A percentile compares a stretch with the other conserved stretches of the same genome.
phyloP scores from a whole-genome alignment of 2,797 vertebrate genomes.

The Lutjanus campechanus region DNA sequence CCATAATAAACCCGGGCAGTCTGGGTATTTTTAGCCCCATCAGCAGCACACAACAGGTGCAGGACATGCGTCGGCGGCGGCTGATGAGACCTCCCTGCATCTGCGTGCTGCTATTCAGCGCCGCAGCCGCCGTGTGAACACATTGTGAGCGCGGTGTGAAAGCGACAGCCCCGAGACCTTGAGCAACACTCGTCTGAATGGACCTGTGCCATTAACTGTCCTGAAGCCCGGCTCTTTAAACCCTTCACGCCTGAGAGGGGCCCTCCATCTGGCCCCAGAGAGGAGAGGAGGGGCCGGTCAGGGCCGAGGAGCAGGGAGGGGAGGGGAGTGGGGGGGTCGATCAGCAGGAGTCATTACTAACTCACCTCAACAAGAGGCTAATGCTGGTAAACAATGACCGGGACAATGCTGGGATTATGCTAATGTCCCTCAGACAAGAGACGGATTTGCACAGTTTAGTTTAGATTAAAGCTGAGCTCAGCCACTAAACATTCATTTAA shows the following conservation, averaged over 20 bases:
- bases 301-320: neutral
- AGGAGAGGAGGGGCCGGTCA: constrained; percentile 33
- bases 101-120: constrained; percentile 69
- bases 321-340: constrained; percentile 28
- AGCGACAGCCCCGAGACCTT: constrained; percentile 77
- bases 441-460: constrained; percentile 66
- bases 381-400: constrained; percentile 83
- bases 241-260: constrained; percentile 77
- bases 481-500: constrained; percentile 31
- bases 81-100: constrained; percentile 68
- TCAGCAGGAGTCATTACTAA: constrained; percentile 82
- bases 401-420: constrained; percentile 83
- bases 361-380: constrained; percentile 82
- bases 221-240: constrained; percentile 69
- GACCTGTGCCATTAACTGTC: constrained; percentile 74
- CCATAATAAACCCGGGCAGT: constrained; percentile 23
- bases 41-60: constrained; percentile 70
- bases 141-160: constrained; percentile 78
- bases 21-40: constrained; percentile 58
- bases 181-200: constrained; percentile 78
- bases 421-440: constrained; percentile 77
- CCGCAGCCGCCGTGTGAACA: constrained; percentile 60
- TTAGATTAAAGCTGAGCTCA: constrained; percentile 56
- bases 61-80: constrained; percentile 35
- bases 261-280: constrained; percentile 76